Conservation (phyloP, 2,113 vertebrate genomes). For the Apteryx owenii region DNA sequence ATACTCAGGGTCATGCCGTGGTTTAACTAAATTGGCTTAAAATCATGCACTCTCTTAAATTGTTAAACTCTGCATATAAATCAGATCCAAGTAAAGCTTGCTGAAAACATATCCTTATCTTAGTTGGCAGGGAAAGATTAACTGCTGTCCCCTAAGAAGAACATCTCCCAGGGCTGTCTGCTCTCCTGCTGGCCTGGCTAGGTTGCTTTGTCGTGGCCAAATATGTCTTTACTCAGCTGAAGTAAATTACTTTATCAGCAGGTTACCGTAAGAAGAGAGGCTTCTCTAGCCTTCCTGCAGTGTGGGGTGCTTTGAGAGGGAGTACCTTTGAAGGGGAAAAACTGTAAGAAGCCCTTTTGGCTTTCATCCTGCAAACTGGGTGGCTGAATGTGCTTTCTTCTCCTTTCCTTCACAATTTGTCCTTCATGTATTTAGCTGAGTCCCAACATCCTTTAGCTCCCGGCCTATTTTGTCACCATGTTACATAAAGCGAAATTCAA, state of each 20-base stretch:
- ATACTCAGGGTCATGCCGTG: neutral
- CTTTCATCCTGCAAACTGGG: neutral
- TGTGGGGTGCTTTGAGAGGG: neutral
- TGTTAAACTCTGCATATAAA: neutral
- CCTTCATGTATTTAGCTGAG: neutral
- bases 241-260: neutral
- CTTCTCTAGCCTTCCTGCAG: neutral
- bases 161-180: accelerated
- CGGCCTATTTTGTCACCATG: neutral
- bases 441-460: neutral
- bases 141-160: neutral
- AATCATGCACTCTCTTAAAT: neutral
- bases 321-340: neutral
- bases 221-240: neutral
- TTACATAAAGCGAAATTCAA: neutral
- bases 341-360: neutral
- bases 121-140: neutral
- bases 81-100: neutral
- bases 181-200: neutral
- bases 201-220: neutral
- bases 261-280: neutral
- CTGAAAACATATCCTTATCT: neutral
- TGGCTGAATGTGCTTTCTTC: neutral
- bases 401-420: neutral
- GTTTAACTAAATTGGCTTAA: neutral